These are phyloP conservation scores for Ellobium chinense DNA, from an alignment of 2,888 invertebrate genomes.

Conservation along the genomic window DNA sequence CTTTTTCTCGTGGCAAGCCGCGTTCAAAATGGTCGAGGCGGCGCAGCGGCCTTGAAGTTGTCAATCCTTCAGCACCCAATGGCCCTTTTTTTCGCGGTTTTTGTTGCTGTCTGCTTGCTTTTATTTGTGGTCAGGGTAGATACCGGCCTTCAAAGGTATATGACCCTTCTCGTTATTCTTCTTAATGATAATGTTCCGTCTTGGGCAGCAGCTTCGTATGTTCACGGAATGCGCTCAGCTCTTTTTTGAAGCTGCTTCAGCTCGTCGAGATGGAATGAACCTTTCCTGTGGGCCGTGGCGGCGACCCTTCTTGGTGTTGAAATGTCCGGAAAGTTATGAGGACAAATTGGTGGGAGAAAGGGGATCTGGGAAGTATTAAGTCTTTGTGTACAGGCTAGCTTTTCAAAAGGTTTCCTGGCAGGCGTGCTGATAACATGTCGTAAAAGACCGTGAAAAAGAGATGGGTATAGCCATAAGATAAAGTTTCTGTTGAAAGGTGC, in stretches of 20 bases:
- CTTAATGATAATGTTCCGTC: not conserved
- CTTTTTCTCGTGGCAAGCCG: too few relatives aligned
- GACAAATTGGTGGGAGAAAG: not conserved
- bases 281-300: not conserved
- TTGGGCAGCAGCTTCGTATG: too few relatives aligned
- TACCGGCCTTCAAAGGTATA: not conserved
- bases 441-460: too few relatives aligned
- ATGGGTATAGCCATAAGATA: too few relatives aligned
- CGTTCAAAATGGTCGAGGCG: too few relatives aligned
- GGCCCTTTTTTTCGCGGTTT: too few relatives aligned
- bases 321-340: not conserved
- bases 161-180: not conserved
- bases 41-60: not conserved
- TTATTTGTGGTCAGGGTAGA: not conserved
- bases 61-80: not conserved
- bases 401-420: not conserved
- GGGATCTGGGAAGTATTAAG: not conserved
- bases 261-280: not conserved
- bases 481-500: too few relatives aligned
- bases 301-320: not conserved
- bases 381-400: not conserved
- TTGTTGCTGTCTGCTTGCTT: too few relatives aligned
- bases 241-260: not conserved
- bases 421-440: too few relatives aligned
- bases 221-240: too few relatives aligned